Base-by-base conservation (phyloP, 2,888 invertebrate genomes). In the Theretra japonica region DNA sequence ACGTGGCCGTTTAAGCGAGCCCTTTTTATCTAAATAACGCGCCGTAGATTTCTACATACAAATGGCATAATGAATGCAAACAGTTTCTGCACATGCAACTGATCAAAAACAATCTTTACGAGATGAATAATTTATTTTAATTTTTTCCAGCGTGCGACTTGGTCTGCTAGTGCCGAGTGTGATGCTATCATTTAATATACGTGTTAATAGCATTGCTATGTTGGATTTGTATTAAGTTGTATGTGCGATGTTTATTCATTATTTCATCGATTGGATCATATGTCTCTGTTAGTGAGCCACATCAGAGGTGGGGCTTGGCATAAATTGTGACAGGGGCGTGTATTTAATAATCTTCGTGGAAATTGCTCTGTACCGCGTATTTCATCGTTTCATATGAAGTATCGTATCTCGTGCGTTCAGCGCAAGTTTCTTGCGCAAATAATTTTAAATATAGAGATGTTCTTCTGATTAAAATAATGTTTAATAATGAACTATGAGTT, bases 11-110 rank as follows among this genome's bases (percentile, higher is more conserved):
- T 60, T 72, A 60, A 69, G 69, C 69, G 59, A 17, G 30, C 41
- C 33, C n/a, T 69, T 69, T 69, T 68, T 56, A 57, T 69, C 59
- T 33, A 59, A 69, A 69, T 69, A 60, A 28, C 53, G 48, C 23
- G 23, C 15, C 57, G 41, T 56, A 69, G 71, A 68, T 57, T n/a
- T 48, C 58, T 48, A 58, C 78, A 80, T 79, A 79, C 41, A 76
- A 79, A 81, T 80, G 74, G 75, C 77, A 75, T 76, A 77, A 80
- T 81, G 77, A 77, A 73, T 5, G 53, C 21, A 15, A 69, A 69
- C 50, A 53, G 30, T 69, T 69, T 28, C 68, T 53, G 28, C 68
- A 69, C 70, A 58, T 58, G 70, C 57, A 23, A 58, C 58, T 58
- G 58, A 58, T 70, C 41, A n/a, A 25, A 57, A 70, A 70, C 58